phyloP scores from a whole-genome alignment of 2,113 vertebrate species.

The Equus przewalskii region DNA sequence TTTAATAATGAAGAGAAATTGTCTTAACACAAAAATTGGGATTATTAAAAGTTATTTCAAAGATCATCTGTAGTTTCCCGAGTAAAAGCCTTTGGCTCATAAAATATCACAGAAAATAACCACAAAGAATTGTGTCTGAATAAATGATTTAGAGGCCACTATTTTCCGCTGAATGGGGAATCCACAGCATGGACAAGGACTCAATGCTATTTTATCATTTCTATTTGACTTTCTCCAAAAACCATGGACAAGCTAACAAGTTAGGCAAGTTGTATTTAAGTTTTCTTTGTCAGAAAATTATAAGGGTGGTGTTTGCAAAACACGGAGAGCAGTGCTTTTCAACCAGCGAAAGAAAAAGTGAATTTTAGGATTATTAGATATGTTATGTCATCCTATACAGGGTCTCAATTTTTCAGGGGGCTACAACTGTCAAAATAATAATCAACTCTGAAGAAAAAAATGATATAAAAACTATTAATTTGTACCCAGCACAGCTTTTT shows the following conservation, averaged over 20 bases:
- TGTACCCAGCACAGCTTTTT: background rate
- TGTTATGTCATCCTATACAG: background rate
- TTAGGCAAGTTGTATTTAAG: background rate
- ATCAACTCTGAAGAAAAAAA: background rate
- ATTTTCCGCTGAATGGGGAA: background rate
- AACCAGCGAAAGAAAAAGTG: background rate
- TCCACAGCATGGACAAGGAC: background rate
- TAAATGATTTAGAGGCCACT: background rate
- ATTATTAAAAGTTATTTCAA: background rate
- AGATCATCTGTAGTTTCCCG: background rate
- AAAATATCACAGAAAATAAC: background rate
- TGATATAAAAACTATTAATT: background rate
- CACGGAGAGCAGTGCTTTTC: background rate
- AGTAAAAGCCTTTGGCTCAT: background rate
- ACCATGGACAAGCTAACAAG: background rate
- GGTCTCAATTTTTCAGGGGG: background rate
- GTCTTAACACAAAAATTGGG: background rate
- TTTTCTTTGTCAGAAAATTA: slow-evolving; percentile 22
- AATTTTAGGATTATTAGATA: background rate
- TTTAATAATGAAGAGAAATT: background rate
- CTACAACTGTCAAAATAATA: background rate
- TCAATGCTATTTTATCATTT: background rate
- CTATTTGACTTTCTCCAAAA: background rate
- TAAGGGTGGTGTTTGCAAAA: slow-evolving; percentile 20
- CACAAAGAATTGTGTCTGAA: background rate